These are phyloP conservation scores for Ganaspis brasiliensis DNA, from an alignment of 2,888 invertebrate genomes.

Conservation along the genomic window DNA sequence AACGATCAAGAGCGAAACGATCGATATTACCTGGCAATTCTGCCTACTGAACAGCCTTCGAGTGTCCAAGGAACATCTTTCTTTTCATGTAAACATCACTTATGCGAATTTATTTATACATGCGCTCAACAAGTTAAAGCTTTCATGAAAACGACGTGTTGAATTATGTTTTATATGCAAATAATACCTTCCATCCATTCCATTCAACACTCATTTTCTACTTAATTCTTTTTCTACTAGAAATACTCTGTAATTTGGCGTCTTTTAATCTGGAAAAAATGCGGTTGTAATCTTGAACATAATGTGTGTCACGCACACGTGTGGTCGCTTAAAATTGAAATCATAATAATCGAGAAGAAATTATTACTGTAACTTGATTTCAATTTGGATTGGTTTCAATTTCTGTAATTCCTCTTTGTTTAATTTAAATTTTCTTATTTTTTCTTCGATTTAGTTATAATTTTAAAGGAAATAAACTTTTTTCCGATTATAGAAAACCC, in stretches of 20 bases:
- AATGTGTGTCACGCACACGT: neutral
- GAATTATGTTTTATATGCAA: constrained; percentile 17
- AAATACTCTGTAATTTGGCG: constrained; percentile 12
- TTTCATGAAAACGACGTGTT: constrained; percentile 22
- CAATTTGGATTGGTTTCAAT: neutral
- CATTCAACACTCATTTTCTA: neutral
- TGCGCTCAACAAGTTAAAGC: constrained; percentile 10
- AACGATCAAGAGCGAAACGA: neutral
- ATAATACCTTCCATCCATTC: neutral
- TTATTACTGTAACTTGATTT: no score
- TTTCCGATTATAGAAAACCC: no score
- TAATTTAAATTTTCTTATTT: no score
- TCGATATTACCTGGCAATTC: constrained; percentile 2
- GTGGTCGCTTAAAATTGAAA: constrained; percentile 45
- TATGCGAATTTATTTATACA: constrained; percentile 13
- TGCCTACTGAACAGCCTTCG: neutral
- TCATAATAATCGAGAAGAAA: neutral
- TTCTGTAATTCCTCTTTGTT: neutral
- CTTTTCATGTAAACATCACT: constrained; percentile 30
- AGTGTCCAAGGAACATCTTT: constrained; percentile 29
- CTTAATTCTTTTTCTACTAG: neutral
- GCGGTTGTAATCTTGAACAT: neutral
- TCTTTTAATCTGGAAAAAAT: neutral
- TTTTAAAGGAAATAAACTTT: no score
- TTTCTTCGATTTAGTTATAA: no score